Conservation (phyloP, 1,140 invertebrate species). For the Uloborus diversus region DNA sequence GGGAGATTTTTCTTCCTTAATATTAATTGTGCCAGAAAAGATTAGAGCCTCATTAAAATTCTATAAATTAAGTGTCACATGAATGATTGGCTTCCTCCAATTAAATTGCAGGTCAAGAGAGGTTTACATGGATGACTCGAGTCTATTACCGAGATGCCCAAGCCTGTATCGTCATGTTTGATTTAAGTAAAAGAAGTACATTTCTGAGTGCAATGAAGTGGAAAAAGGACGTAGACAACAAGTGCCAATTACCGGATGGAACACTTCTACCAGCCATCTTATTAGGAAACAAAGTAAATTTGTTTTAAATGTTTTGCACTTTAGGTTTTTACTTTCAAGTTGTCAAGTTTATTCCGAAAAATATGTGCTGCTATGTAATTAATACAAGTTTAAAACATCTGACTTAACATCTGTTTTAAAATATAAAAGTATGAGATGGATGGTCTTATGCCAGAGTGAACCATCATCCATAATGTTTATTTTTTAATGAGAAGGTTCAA, state of each 20-base stretch:
- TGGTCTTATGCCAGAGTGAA: too few species aligned
- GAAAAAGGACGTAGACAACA: conserved; percentile 73
- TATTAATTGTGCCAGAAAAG: too few species aligned
- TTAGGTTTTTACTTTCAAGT: not conserved
- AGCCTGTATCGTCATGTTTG: conserved; percentile 73
- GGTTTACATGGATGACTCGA: conserved; percentile 73
- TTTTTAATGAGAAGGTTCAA: too few species aligned
- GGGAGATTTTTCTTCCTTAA: too few species aligned
- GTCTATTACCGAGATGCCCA: conserved; percentile 74
- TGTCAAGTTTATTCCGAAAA: not conserved
- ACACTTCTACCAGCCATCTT: conserved; percentile 70
- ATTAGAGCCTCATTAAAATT: too few species aligned
- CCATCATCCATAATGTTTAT: too few species aligned
- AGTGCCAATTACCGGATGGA: conserved; percentile 70
- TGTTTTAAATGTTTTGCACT: conserved; percentile 7
- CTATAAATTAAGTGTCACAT: too few species aligned
- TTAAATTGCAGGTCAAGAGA: conserved; percentile 69
- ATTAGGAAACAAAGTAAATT: conserved; percentile 71
- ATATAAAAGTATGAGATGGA: too few species aligned
- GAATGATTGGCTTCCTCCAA: too few species aligned
- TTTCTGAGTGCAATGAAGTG: conserved; percentile 71
- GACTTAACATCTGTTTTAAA: too few species aligned
- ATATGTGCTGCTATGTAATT: too few species aligned
- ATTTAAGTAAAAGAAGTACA: conserved; percentile 70
- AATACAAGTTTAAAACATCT: too few species aligned